Evolutionary conservation across 2,888 invertebrate species (phyloP).

Genomic region (Epirrhoe alternata): DNA sequence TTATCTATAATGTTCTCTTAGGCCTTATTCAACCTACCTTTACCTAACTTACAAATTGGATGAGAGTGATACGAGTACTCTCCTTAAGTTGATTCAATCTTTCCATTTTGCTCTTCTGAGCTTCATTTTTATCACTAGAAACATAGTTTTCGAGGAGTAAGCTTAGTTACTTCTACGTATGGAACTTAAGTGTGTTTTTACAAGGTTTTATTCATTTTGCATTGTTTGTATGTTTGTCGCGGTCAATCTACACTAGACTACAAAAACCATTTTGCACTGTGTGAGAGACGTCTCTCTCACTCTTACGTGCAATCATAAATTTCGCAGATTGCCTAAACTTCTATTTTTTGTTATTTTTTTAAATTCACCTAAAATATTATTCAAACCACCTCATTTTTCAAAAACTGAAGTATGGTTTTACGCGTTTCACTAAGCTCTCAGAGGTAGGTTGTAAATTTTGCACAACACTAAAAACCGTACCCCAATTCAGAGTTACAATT

Average conservation of each 20-base stretch:
- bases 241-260: too few species aligned
- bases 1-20: conserved; percentile 21
- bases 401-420: neutral
- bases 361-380: too few species aligned
- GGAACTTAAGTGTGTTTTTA: too few species aligned
- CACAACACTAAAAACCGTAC: conserved; percentile 10
- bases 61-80: conserved; percentile 32
- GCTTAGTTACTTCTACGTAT: neutral
- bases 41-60: conserved; percentile 35
- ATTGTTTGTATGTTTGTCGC: too few species aligned
- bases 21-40: conserved; percentile 16
- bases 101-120: conserved; percentile 24
- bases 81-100: conserved; percentile 33
- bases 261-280: too few species aligned
- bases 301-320: too few species aligned
- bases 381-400: too few species aligned
- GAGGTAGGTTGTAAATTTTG: neutral
- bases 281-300: too few species aligned
- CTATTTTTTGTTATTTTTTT: too few species aligned
- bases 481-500: conserved; percentile 17
- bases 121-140: conserved; percentile 17
- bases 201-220: too few species aligned
- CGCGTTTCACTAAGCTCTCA: neutral
- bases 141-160: neutral
- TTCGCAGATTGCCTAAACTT: too few species aligned